These are phyloP conservation scores for Mamestra brassicae DNA, from an alignment of 2,888 invertebrate species.

Conservation along the genomic window DNA sequence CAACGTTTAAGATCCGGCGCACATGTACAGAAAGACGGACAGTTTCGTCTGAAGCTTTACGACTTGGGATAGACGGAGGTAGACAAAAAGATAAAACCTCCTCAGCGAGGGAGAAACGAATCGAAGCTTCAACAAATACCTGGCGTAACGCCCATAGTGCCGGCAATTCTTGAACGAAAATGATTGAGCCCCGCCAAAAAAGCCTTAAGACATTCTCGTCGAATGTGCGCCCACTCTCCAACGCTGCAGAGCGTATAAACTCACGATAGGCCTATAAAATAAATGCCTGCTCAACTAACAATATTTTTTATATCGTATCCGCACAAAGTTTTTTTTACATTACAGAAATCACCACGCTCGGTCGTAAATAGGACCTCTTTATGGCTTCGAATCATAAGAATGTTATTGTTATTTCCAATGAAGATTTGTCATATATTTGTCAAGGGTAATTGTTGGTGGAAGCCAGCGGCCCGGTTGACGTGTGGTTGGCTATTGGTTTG, in stretches of 20 bases:
- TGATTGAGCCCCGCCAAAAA: constrained; percentile 58
- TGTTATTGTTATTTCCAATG: constrained; percentile 72
- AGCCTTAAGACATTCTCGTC: constrained; percentile 38
- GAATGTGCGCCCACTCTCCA: constrained; percentile 54
- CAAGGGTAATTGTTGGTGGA: constrained; percentile 57
- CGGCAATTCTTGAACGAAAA: constrained; percentile 55
- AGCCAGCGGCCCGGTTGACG: constrained; percentile 46
- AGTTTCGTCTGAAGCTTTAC: constrained; percentile 58
- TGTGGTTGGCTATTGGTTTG: constrained; percentile 40
- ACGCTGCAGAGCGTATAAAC: constrained; percentile 70
- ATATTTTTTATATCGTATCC: constrained; percentile 75
- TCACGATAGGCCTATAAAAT: constrained; percentile 77
- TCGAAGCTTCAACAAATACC: constrained; percentile 58
- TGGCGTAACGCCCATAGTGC: constrained; percentile 49
- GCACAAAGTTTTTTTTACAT: constrained; percentile 69
- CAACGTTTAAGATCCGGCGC: constrained; percentile 46
- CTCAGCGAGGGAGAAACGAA: constrained; percentile 49
- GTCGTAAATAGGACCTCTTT: constrained; percentile 73
- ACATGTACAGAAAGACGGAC: constrained; percentile 27
- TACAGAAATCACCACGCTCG: constrained; percentile 69
- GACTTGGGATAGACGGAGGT: constrained; percentile 49
- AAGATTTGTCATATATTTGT: constrained; percentile 66
- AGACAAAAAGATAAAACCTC: constrained; percentile 60
- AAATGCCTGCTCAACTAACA: constrained; percentile 78
- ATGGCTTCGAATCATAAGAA: constrained; percentile 70